phyloP scores from a whole-genome alignment of 2,113 vertebrate species.

The Callopanchax toddi region DNA sequence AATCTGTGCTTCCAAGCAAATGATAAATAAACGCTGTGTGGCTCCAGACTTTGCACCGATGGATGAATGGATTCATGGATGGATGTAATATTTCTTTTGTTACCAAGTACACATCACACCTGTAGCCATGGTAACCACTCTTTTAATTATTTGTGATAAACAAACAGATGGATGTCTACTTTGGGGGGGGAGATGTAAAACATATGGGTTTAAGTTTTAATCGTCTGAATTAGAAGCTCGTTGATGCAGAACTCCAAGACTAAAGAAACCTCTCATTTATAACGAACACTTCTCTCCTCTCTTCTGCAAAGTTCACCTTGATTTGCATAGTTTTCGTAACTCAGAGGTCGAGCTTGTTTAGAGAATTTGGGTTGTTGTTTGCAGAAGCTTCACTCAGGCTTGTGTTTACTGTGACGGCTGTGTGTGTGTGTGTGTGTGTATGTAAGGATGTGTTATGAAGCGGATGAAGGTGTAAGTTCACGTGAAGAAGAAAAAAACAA shows the following conservation, averaged over 20 bases:
- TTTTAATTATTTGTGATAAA: slow-evolving; percentile 15
- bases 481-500: background rate
- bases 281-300: background rate
- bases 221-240: slow-evolving; percentile 9
- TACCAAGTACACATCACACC: slow-evolving; percentile 7
- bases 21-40: no score
- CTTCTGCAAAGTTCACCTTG: background rate
- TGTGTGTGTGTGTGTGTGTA: background rate
- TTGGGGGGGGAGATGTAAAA: background rate
- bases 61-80: background rate
- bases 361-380: background rate
- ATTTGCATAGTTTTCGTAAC: background rate
- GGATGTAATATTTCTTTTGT: slow-evolving; percentile 10
- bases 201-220: slow-evolving; percentile 32
- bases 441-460: slow-evolving; percentile 6
- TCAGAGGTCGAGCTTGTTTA: slow-evolving; percentile 9
- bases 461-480: slow-evolving; percentile 19
- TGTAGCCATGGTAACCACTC: slow-evolving; percentile 7
- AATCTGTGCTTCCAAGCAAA: background rate
- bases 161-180: slow-evolving; percentile 35
- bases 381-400: background rate
- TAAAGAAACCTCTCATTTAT: background rate
- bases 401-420: background rate
- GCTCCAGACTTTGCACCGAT: background rate
- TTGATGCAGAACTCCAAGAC: background rate